Percentiles rank a stretch among this genome's conserved stretches.
phyloP scores from a whole-genome alignment of 2,888 invertebrate species.

The Hoplodrina blanda region DNA sequence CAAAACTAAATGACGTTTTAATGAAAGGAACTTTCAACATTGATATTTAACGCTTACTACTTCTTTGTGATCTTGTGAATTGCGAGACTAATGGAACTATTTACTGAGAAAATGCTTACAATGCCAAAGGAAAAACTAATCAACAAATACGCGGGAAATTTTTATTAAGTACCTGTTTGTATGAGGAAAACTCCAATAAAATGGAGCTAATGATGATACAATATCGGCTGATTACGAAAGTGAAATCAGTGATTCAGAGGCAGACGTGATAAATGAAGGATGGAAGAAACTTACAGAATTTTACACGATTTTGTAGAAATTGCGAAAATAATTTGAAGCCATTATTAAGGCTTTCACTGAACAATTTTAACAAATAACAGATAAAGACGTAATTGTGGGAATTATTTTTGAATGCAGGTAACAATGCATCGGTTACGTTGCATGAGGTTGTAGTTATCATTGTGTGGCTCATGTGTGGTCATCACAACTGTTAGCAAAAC shows the following conservation, averaged over 20 bases:
- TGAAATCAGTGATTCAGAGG: conserved; percentile 14
- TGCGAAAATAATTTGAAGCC: conserved; percentile 39
- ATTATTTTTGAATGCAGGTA: conserved; percentile 67
- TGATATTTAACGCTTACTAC: conserved; percentile 13
- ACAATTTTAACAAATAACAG: conserved; percentile 69
- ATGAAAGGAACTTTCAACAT: conserved; percentile 28
- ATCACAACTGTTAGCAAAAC: conserved; percentile 52
- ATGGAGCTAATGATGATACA: conserved; percentile 57
- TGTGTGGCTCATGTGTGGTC: conserved; percentile 63
- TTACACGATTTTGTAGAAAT: conserved; percentile 35
- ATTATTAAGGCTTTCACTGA: conserved; percentile 71
- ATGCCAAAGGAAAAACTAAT: conserved; percentile 64
- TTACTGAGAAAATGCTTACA: conserved; percentile 56
- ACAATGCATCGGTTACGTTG: conserved; percentile 76
- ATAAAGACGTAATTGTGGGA: conserved; percentile 76
- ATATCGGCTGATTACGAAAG: conserved; percentile 21
- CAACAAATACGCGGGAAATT: conserved; percentile 66
- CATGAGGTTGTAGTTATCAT: conserved; percentile 52
- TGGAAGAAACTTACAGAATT: conserved; percentile 28
- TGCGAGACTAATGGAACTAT: conserved; percentile 31
- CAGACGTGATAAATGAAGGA: conserved; percentile 8
- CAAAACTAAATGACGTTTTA: conserved; percentile 5
- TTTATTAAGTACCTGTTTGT: conserved; percentile 15
- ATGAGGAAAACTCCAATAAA: conserved; percentile 50
- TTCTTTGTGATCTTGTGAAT: conserved; percentile 43